Evolutionary conservation across 2,113 vertebrate genomes (phyloP).

Genomic region (Sapayoa aenigma): DNA sequence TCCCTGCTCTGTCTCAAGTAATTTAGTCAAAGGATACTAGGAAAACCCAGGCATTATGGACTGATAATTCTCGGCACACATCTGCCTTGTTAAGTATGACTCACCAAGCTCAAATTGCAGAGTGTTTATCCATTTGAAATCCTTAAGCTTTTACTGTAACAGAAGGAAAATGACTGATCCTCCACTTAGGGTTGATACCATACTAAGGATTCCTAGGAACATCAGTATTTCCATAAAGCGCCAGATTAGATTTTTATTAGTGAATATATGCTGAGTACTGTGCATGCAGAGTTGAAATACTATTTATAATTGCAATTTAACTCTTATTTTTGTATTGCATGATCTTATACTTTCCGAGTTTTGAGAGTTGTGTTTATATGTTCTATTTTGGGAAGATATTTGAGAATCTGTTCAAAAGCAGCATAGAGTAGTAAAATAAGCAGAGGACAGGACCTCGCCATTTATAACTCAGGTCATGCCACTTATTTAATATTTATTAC

Average conservation of each 20-base stretch:
- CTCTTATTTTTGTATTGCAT: background rate
- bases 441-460: background rate
- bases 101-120: constrained; percentile 43
- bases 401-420: constrained; percentile 10
- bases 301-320: background rate
- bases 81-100: constrained; percentile 41
- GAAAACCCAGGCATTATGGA: background rate
- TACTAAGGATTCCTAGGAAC: constrained; percentile 20
- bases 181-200: background rate
- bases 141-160: constrained; percentile 40
- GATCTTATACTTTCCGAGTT: background rate
- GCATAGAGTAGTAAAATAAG: background rate
- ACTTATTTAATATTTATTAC: constrained; percentile 12
- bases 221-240: background rate
- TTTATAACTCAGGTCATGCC: background rate
- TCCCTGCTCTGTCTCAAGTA: background rate
- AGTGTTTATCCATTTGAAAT: constrained; percentile 43
- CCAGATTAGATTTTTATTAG: background rate
- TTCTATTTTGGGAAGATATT: background rate
- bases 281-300: background rate
- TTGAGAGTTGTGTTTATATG: background rate
- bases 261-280: background rate
- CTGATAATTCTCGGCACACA: background rate
- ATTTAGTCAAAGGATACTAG: background rate
- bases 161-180: constrained; percentile 34